Conservation (phyloP, 2,888 invertebrate species). For the Halictus quadricinctus region DNA sequence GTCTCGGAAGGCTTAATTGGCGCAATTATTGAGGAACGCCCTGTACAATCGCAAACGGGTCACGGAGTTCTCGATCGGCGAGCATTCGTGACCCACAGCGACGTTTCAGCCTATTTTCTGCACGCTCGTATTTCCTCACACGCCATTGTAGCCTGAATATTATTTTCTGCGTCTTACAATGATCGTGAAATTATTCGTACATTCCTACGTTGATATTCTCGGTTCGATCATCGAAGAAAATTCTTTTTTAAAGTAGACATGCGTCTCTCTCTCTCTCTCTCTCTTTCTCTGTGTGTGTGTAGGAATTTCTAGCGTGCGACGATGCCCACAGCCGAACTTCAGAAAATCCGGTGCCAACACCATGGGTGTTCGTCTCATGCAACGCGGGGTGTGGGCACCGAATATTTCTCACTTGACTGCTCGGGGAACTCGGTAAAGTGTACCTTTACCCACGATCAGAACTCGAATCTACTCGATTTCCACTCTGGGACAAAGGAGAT, state of each 20-base stretch:
- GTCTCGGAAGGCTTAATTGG: background rate
- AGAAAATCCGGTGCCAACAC: slow-evolving; percentile 13
- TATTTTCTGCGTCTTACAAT: background rate
- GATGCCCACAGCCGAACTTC: background rate
- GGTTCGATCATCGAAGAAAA: background rate
- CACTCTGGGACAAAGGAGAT: background rate
- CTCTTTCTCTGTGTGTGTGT: no score
- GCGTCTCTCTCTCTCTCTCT: no score
- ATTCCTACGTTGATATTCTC: background rate
- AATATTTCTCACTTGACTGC: slow-evolving; percentile 35
- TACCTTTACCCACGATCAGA: slow-evolving; percentile 31
- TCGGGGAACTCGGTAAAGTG: slow-evolving; percentile 12
- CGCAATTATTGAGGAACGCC: slow-evolving; percentile 1
- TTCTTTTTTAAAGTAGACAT: background rate
- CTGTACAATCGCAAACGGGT: slow-evolving; percentile 16
- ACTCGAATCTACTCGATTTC: slow-evolving; percentile 19
- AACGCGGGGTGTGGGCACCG: slow-evolving; percentile 19
- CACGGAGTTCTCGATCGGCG: slow-evolving; percentile 19
- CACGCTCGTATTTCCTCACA: background rate
- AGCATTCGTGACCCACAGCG: slow-evolving; percentile 14
- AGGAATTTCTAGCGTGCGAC: background rate
- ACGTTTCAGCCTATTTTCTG: slow-evolving; percentile 15
- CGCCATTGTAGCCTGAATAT: background rate
- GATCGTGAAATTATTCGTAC: background rate
- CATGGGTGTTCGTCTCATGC: slow-evolving; percentile 43